phyloP scores from a whole-genome alignment of 2,888 invertebrate genomes.

The Aspidapion aeneum region DNA sequence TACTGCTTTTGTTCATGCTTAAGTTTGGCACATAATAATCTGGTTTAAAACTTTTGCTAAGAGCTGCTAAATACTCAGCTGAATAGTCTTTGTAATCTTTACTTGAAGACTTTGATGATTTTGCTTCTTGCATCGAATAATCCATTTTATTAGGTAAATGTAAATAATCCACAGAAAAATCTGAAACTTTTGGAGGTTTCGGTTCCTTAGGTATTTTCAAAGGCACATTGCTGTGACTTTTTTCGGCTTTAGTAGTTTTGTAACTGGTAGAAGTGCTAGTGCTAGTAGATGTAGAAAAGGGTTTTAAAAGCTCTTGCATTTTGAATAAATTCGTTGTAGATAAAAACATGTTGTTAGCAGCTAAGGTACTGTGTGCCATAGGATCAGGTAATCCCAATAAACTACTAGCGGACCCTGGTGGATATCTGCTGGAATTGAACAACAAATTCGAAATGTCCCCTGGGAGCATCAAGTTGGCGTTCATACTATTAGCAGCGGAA shows the following conservation, averaged over 20 bases:
- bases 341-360: constrained; percentile 76
- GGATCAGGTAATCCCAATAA: constrained; percentile 70
- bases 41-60: constrained; percentile 25
- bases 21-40: constrained; percentile 23
- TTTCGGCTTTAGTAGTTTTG: constrained; percentile 29
- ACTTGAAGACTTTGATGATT: constrained; percentile 41
- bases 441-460: constrained; percentile 64
- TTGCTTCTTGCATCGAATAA: constrained; percentile 45
- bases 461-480: constrained; percentile 60
- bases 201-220: constrained; percentile 42
- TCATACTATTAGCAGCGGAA: constrained; percentile 48
- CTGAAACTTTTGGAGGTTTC: constrained; percentile 46
- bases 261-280: constrained; percentile 45
- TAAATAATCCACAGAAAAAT: constrained; percentile 50
- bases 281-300: constrained; percentile 54
- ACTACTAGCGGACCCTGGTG: constrained; percentile 57
- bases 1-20: constrained; percentile 18
- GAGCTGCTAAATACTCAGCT: constrained; percentile 36
- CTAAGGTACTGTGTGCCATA: constrained; percentile 69
- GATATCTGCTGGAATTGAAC: constrained; percentile 64
- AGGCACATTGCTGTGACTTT: constrained; percentile 23
- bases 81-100: constrained; percentile 32
- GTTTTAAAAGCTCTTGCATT: constrained; percentile 64
- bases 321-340: constrained; percentile 62
- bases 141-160: constrained; percentile 51